Percentiles rank a stretch among this genome's conserved stretches.
Evolutionary conservation across 1,140 invertebrate species (phyloP).

Genomic region (Drosophila kikkawai): DNA sequence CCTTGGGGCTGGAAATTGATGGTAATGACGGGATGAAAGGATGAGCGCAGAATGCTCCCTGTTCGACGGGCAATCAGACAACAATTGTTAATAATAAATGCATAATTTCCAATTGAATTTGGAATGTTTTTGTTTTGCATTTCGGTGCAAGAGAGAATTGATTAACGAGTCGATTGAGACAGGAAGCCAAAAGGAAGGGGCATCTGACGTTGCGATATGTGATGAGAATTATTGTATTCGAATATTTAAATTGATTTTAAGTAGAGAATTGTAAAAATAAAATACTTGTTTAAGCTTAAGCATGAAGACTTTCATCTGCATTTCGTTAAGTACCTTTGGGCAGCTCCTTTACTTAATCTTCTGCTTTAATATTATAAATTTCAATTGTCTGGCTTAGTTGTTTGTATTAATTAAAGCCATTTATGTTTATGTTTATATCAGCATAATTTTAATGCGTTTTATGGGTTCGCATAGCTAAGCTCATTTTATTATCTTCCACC

Average conservation of each 20-base stretch:
- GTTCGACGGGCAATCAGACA: slow-evolving; percentile 67
- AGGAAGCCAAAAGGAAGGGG: not conserved
- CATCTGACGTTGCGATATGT: slow-evolving; percentile 20
- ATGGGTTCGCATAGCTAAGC: not conserved
- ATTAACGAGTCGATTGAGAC: slow-evolving; percentile 62
- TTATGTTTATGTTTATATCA: not conserved
- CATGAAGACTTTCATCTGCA: too few species aligned
- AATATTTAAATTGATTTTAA: not conserved
- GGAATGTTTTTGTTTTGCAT: slow-evolving; percentile 72
- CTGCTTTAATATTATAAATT: not conserved
- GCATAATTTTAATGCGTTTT: not conserved
- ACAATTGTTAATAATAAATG: slow-evolving; percentile 84
- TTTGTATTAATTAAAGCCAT: not conserved
- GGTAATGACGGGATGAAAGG: slow-evolving; percentile 27
- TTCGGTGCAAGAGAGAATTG: slow-evolving; percentile 55
- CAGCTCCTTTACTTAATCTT: not conserved
- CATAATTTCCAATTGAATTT: slow-evolving; percentile 81
- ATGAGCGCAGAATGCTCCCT: slow-evolving; percentile 8
- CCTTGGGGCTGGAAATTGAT: slow-evolving; percentile 55
- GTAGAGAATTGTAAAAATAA: not conserved
- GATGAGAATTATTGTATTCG: slow-evolving; percentile 14
- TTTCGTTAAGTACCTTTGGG: too few species aligned
- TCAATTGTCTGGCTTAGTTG: not conserved
- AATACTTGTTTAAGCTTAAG: too few species aligned
- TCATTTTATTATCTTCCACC: not conserved